Base-by-base conservation (phyloP, 2,888 invertebrate species). In the Chrysopilus asiliformis region DNA sequence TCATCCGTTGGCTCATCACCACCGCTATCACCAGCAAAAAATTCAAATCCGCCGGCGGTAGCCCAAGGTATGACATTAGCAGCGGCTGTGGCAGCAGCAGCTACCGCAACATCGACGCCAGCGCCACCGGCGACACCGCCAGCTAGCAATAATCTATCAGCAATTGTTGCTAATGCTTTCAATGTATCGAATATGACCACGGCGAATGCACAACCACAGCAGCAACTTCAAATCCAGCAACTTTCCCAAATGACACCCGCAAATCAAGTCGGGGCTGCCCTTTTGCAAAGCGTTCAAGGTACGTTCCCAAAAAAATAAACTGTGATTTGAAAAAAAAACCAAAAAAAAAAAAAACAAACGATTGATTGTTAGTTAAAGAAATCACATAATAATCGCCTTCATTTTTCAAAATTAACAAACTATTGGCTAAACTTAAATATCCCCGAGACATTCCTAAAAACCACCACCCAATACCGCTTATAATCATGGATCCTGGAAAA, bases 221-320 rank as follows among this genome's bases (percentile, higher is more conserved):
- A 30, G 24, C 37, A 32, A 34, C 32, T 20, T 24, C 39, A 27
- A 39, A 32, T 24, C 28, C 36, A 30, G 10, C 22, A 22, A 22
- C 22, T 10, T 7, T 10, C 22, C 10, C 26, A 35, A 24, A 32
- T 24, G 10, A 14, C 39, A 28, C 42, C 35, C 26, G 32, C 28
- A 4, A 43, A 36, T 31, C 45, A 43, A 41, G 38, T 47, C 36
- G 48, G 48, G 35, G 46, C 44, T 38, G 62, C 60, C 44, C 53
- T 66, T 45, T 56, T 65, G 45, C 64, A 65, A 52, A 58, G 58
- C 47, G 60, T 65, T 40, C 66, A 66, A 66, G 66, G 66, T 66
- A 60, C 34, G 43, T 43, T 33, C 26, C 14, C n/a, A n/a, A n/a
- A n/a, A n/a, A n/a, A n/a, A n/a, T n/a, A n/a, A n/a, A n/a, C n/a